These are phyloP conservation scores for Eilema sororculum DNA, from an alignment of 2,888 invertebrate genomes.

Conservation along the genomic window DNA sequence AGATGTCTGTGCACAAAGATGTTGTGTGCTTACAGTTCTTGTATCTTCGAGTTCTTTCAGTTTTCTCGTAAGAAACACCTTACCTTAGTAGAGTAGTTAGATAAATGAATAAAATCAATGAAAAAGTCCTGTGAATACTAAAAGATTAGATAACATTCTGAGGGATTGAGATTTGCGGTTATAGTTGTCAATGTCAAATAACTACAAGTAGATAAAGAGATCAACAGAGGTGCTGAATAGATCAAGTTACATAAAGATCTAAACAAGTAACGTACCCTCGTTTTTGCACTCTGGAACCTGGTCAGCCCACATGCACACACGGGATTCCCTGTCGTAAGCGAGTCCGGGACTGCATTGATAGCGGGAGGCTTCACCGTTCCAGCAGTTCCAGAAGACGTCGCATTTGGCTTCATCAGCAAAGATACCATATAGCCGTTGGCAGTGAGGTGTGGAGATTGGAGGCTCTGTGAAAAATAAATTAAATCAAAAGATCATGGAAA, in stretches of 20 bases:
- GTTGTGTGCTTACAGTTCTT: background rate
- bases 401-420: constrained; percentile 96
- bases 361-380: constrained; percentile 97
- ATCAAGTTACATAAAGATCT: constrained; percentile 13
- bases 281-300: constrained; percentile 96
- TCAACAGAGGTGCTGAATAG: constrained; percentile 32
- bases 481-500: background rate
- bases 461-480: constrained; percentile 88
- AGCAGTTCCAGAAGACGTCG: constrained; percentile 98
- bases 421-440: constrained; percentile 95
- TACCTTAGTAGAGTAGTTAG: constrained; percentile 10
- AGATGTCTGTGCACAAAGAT: constrained; percentile 29
- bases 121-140: constrained; percentile 26
- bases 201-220: constrained; percentile 22
- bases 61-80: background rate
- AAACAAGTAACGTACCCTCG: constrained; percentile 89
- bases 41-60: background rate
- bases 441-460: constrained; percentile 94
- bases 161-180: constrained; percentile 39
- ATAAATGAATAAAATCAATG: background rate
- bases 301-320: constrained; percentile 99
- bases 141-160: constrained; percentile 28
- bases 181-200: constrained; percentile 24
- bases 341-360: constrained; percentile 98
- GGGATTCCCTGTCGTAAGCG: constrained; percentile 96